Conservation (phyloP, 2,113 vertebrate genomes). For the Shinisaurus crocodilurus region DNA sequence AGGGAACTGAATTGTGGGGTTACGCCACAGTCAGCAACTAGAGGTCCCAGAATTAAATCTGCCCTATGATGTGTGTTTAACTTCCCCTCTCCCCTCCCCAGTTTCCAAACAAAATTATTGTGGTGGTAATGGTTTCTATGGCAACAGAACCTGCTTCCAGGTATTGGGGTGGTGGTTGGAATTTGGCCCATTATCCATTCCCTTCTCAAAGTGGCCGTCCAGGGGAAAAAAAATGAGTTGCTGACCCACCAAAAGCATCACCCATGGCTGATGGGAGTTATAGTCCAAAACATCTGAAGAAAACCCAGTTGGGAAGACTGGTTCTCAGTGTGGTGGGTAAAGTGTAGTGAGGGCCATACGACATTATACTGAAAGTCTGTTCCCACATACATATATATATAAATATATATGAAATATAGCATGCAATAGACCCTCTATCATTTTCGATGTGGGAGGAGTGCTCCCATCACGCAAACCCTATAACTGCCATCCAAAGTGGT, state of each 20-base stretch:
- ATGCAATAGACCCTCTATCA: too few species aligned
- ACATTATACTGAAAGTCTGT: not conserved
- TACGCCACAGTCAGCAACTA: not conserved
- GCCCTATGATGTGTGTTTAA: not conserved
- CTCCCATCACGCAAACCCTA: not conserved
- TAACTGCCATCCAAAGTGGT: not conserved
- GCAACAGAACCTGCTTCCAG: not conserved
- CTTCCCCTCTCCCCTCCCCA: not conserved
- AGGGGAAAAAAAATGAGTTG: not conserved
- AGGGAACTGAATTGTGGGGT: too few species aligned
- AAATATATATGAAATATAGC: too few species aligned
- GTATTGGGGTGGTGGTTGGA: not conserved
- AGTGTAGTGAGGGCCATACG: too few species aligned
- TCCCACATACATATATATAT: not conserved
- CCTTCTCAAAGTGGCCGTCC: not conserved
- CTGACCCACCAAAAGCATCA: not conserved
- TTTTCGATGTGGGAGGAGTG: too few species aligned
- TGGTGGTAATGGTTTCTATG: too few species aligned
- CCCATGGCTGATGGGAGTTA: not conserved
- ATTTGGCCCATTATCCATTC: too few species aligned
- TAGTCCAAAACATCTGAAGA: too few species aligned
- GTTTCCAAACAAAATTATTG: not conserved
- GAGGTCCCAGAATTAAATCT: not conserved
- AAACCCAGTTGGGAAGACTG: too few species aligned
- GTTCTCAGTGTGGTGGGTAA: too few species aligned